Conservation (phyloP, 2,888 invertebrate species). For the Laothoe populi region DNA sequence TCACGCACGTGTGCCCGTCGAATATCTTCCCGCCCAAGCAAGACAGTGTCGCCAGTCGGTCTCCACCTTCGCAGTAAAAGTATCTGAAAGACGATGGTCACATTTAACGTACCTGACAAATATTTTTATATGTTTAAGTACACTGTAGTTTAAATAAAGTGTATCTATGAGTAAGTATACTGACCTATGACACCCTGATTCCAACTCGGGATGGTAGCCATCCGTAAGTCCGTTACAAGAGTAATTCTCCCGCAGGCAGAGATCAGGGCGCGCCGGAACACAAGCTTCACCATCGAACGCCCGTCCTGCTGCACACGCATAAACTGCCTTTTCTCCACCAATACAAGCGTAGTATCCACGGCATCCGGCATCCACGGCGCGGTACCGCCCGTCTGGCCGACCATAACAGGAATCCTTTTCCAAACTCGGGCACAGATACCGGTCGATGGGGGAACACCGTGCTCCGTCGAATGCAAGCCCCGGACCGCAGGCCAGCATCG, state of each 20-base stretch:
- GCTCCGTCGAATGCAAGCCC: constrained; percentile 77
- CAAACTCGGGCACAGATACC: constrained; percentile 75
- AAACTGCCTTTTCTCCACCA: constrained; percentile 82
- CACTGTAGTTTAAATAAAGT: background rate
- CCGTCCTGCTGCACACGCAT: constrained; percentile 80
- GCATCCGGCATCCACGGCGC: constrained; percentile 79
- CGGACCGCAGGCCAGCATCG: constrained; percentile 67
- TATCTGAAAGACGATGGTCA: constrained; percentile 64
- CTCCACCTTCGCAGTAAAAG: constrained; percentile 84
- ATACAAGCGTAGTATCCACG: constrained; percentile 85
- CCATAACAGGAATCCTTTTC: constrained; percentile 80
- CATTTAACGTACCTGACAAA: background rate
- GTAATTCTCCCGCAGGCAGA: constrained; percentile 69
- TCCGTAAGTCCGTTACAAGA: constrained; percentile 79
- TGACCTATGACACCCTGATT: constrained; percentile 81
- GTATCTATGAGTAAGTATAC: background rate
- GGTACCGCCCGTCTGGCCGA: constrained; percentile 83
- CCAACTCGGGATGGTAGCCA: constrained; percentile 84
- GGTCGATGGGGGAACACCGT: constrained; percentile 62
- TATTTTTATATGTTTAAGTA: background rate
- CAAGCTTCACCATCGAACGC: constrained; percentile 85
- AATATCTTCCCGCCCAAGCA: constrained; percentile 85
- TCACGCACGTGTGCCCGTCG: constrained; percentile 84
- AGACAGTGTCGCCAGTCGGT: constrained; percentile 81
- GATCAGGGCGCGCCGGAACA: constrained; percentile 60